Conservation (phyloP, 2,888 invertebrate species). For the Synergus itoensis region DNA sequence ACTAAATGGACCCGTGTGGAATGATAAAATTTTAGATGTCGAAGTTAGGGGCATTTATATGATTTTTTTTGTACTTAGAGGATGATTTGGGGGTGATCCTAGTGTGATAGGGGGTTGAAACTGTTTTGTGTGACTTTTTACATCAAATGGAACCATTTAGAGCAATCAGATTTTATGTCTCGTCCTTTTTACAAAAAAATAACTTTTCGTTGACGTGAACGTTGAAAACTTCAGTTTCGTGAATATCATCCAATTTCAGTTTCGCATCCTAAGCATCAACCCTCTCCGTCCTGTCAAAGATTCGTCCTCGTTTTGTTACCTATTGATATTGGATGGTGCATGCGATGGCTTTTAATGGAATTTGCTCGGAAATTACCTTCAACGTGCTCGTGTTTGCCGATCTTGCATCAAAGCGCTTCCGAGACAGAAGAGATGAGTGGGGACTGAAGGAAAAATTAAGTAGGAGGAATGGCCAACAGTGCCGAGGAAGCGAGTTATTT, state of each 20-base stretch:
- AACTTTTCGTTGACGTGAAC: too few relatives aligned
- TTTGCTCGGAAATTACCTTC: constrained; percentile 46
- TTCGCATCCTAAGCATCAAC: not conserved
- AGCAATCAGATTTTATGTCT: too few relatives aligned
- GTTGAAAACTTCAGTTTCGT: too few relatives aligned
- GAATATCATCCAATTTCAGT: not conserved
- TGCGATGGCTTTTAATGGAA: constrained; percentile 35
- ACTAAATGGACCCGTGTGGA: too few relatives aligned
- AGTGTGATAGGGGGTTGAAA: too few relatives aligned
- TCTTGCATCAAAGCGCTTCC: constrained; percentile 38
- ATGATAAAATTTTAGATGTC: too few relatives aligned
- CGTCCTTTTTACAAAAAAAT: too few relatives aligned
- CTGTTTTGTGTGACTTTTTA: too few relatives aligned
- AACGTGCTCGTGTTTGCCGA: constrained; percentile 42
- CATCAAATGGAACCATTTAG: too few relatives aligned
- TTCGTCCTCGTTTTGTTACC: not conserved
- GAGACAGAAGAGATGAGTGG: constrained; percentile 45
- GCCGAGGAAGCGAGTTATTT: constrained; percentile 59
- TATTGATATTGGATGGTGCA: constrained; percentile 23
- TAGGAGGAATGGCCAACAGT: constrained; percentile 50
- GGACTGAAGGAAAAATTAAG: constrained; percentile 46
- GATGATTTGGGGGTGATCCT: too few relatives aligned
- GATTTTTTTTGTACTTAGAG: too few relatives aligned
- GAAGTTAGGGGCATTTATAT: too few relatives aligned
- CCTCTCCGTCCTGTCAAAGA: not conserved